Base-by-base conservation (phyloP, 2,888 invertebrate genomes). In the Gasteruption jaculator region DNA sequence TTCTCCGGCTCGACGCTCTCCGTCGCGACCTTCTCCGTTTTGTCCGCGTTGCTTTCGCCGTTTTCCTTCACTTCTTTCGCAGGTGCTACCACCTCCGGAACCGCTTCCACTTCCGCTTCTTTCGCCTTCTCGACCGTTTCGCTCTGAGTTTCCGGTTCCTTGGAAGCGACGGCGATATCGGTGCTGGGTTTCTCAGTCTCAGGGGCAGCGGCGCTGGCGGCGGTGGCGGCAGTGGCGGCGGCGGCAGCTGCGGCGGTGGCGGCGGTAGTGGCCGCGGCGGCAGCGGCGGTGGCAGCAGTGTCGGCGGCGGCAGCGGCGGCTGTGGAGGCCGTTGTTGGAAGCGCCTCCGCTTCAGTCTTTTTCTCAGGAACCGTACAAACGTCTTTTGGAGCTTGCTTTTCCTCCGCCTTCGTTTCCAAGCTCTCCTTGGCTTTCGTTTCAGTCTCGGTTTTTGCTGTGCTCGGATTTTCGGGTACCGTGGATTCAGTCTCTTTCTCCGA, bases 61-160 rank as follows among this genome's bases (percentile, higher is more conserved):
- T 39, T 31, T 33, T 42, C 41, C n/a, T 33, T 41, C 25, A 45
- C 45, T 11, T 22, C 39, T 33, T 55, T 53, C 43, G 47, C 39
- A 6, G 10, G 10, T n/a, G 25, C 25, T 35, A 15, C 24, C 18
- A 25, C 38, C 16, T 46, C 46, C 16, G 25, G 10, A 8, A 36
- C 43, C 26, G 45, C 20, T 41, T 43, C 44, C 40, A 22, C 22
- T 36, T 40, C 30, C 14, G 40, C 35, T 31, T 52, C 51, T n/a
- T 41, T 35, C 15, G 47, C 43, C 12, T 57, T 53, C 38, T 71
- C 68, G 10, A 60, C 53, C 20, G 61, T 60, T 11, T 51, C 48
- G 15, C 36, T 41, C 26, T 42, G 38, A 14, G 41, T 48, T 33
- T 47, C 48, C 14, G 43, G 43, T 43, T 42, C 47, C n/a, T 38